phyloP scores from a whole-genome alignment of 2,113 vertebrate genomes.

The Dascyllus trimaculatus region DNA sequence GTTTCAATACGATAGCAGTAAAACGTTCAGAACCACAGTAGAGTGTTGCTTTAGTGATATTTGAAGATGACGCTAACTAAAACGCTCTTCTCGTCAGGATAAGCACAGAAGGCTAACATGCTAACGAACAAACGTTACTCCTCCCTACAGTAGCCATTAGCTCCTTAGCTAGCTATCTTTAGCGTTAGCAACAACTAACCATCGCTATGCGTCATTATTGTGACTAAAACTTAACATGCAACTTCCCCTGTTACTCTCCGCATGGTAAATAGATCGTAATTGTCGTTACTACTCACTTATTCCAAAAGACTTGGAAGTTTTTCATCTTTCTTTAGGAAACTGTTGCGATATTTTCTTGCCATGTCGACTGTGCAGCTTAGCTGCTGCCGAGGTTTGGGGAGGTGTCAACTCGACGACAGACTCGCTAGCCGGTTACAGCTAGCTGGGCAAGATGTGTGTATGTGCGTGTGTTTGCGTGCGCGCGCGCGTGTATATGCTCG shows the following conservation, averaged over 20 bases:
- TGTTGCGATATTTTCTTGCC: constrained; percentile 81
- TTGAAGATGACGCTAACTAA: not conserved
- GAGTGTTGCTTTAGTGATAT: not conserved
- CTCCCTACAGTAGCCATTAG: constrained; percentile 59
- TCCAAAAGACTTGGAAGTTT: constrained; percentile 81
- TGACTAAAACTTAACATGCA: constrained; percentile 33
- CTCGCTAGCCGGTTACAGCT: constrained; percentile 80
- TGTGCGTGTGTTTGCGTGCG: not conserved
- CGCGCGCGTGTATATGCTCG: not conserved
- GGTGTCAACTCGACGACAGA: constrained; percentile 79
- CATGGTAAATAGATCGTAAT: accelerated
- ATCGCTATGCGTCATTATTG: constrained; percentile 64
- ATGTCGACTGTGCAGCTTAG: constrained; percentile 84
- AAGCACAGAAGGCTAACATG: constrained; percentile 36
- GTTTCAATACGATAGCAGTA: not conserved
- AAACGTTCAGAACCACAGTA: accelerated
- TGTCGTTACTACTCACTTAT: constrained; percentile 77
- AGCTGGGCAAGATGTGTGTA: constrained; percentile 60
- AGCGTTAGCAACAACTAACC: constrained; percentile 51
- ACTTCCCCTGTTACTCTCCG: not conserved
- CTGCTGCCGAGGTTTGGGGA: constrained; percentile 81
- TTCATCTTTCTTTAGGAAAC: constrained; percentile 83
- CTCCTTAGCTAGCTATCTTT: constrained; percentile 43
- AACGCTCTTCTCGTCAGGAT: not conserved
- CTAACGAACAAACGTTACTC: constrained; percentile 58